These are phyloP conservation scores for Pegoplata infirma DNA, from an alignment of 2,888 invertebrate genomes.

Conservation along the genomic window DNA sequence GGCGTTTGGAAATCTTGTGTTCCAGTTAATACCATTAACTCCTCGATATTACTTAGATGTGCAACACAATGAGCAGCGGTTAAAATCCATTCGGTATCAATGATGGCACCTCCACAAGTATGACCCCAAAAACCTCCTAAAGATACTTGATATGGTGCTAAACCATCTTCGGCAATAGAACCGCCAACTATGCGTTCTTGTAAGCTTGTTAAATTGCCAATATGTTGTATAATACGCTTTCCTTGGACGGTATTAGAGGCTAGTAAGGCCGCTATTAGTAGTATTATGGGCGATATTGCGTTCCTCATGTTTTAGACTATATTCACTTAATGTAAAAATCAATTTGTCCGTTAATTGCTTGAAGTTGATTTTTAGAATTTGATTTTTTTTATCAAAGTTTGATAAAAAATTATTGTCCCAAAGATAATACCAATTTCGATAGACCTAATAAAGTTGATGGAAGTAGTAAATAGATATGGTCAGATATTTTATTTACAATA, in stretches of 20 bases:
- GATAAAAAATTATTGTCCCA: no score
- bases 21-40: slow-evolving; percentile 68
- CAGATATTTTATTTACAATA: no score
- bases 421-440: no score
- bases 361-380: no score
- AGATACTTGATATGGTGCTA: slow-evolving; percentile 74
- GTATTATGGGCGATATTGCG: not conserved
- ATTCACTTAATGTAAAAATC: not conserved
- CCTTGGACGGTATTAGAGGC: no score
- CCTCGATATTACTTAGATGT: slow-evolving; percentile 63
- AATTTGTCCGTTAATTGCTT: no score
- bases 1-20: slow-evolving; percentile 67
- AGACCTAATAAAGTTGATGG: no score
- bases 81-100: slow-evolving; percentile 69
- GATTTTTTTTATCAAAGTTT: no score
- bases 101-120: slow-evolving; percentile 73
- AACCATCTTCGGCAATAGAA: slow-evolving; percentile 66
- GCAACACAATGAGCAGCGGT: slow-evolving; percentile 73
- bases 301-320: not conserved
- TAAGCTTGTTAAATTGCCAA: no score
- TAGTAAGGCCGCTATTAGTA: not conserved
- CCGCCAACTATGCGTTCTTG: slow-evolving; percentile 70
- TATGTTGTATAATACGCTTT: no score
- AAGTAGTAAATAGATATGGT: no score
- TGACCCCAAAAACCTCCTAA: slow-evolving; percentile 66